Evolutionary conservation across 2,888 invertebrate species (phyloP).

Genomic region (Hymenopus coronatus): DNA sequence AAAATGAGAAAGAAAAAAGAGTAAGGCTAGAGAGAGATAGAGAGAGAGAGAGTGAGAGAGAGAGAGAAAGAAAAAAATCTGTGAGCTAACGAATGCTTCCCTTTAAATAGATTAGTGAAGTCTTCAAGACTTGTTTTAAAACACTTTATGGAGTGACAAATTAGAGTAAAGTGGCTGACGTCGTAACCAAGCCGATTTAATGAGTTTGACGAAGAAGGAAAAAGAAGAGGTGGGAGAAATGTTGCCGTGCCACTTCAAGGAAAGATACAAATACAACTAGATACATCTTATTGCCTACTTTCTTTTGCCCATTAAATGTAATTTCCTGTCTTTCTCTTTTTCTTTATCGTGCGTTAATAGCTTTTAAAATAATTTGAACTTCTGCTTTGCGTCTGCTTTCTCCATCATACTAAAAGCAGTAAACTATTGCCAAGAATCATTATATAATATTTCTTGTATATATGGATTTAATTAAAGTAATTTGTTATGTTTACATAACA

Average conservation of each 20-base stretch:
- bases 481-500: too few relatives aligned
- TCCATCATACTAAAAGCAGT: too few relatives aligned
- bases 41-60: background rate
- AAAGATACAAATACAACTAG: background rate
- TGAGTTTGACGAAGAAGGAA: conserved; percentile 18
- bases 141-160: conserved; percentile 31
- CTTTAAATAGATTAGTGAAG: conserved; percentile 31
- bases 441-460: too few relatives aligned
- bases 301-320: background rate
- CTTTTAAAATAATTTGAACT: too few relatives aligned
- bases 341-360: too few relatives aligned
- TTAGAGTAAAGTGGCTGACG: conserved; percentile 28
- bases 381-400: too few relatives aligned
- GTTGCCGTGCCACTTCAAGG: background rate
- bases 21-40: background rate
- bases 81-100: conserved; percentile 21
- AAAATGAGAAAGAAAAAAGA: background rate
- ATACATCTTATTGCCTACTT: background rate
- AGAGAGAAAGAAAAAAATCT: conserved; percentile 9
- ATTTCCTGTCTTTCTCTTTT: too few relatives aligned
- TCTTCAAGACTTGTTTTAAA: conserved; percentile 30
- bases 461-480: too few relatives aligned
- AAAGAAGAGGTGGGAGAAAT: background rate
- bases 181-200: conserved; percentile 19
- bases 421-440: too few relatives aligned